Base-by-base conservation (phyloP, 2,113 vertebrate genomes). In the Mesitornis unicolor region DNA sequence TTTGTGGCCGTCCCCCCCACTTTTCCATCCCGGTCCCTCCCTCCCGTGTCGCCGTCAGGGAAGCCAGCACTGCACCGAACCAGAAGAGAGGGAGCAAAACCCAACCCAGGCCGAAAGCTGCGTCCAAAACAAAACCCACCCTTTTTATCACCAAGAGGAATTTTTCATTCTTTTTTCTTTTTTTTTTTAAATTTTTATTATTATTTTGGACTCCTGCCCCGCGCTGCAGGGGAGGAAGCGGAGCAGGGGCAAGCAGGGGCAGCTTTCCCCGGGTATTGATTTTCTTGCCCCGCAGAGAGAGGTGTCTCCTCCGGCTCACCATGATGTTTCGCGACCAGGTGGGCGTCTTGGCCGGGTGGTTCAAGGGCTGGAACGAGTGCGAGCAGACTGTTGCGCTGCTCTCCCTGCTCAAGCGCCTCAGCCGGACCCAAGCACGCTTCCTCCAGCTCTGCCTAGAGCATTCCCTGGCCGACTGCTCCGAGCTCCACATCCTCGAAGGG, bases 311-410 rank as follows among this genome's bases (percentile, higher is more conserved):
- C 65, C 73, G 48, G 65, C 98, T 97, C 98, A 99, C 97, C 99
- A 99, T 99, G 99, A 99, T 99, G 99, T 99, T 99, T 99, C 99
- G 99, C 67, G 99, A 99, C 98, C 99, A 99, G 99, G 99, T 99
- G 77, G 99, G 99, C 94, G 99, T 99, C 93, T 95, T 99, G 91
- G 99, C 99, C 97, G 98, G 99, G 92, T 99, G 99, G 99, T 99
- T 99, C 96, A 99, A 99, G 97, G 99, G 99, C 93, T 99, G 99
- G 99, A 99, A 99, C 26, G 99, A 99, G 97, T 99, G 99, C 19
- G 99, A 99, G 92, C 99, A 99, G 98, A 99, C 99, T 51, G 99
- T 99, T 97, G 99, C 99, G 36, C 97, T 99, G 98, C 98, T 99
- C 85, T 99, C 99, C 7, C 97, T 99, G 96, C 97, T 99, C 95